Percentiles rank a stretch among this genome's conserved stretches.
phyloP scores from a whole-genome alignment of 1,140 invertebrate species.

The Bombus sibiricus region DNA sequence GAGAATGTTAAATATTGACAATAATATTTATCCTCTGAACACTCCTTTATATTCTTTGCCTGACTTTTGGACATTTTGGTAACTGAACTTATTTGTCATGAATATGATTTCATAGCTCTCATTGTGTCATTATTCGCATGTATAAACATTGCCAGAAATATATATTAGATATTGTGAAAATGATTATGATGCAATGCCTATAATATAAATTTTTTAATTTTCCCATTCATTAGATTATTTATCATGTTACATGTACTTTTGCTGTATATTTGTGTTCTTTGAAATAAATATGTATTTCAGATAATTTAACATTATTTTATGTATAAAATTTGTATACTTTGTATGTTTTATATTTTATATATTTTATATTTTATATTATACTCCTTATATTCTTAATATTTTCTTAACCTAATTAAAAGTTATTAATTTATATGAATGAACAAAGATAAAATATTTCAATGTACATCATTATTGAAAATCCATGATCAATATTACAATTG shows the following conservation, averaged over 20 bases:
- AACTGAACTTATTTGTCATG: constrained; percentile 16
- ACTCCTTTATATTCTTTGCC: neutral
- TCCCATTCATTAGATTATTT: neutral
- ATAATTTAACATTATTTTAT: neutral
- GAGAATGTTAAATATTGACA: neutral
- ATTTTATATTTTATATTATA: neutral
- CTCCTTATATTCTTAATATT: neutral
- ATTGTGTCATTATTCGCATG: neutral
- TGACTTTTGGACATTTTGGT: neutral
- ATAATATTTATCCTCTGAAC: neutral
- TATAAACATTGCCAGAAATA: neutral
- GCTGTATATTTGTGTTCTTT: neutral
- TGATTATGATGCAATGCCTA: constrained; percentile 27
- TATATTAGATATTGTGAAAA: neutral
- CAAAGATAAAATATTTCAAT: neutral
- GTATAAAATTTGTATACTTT: constrained; percentile 7
- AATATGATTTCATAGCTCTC: neutral
- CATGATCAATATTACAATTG: neutral
- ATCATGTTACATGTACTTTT: neutral
- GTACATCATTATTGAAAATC: neutral
- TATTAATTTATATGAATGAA: constrained; percentile 4
- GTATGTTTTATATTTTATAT: neutral
- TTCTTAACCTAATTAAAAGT: constrained; percentile 19
- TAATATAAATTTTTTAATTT: constrained; percentile 15
- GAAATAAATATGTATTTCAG: neutral